Base-by-base conservation (phyloP, 2,888 invertebrate species). In the Pollenia griseotomentosa region DNA sequence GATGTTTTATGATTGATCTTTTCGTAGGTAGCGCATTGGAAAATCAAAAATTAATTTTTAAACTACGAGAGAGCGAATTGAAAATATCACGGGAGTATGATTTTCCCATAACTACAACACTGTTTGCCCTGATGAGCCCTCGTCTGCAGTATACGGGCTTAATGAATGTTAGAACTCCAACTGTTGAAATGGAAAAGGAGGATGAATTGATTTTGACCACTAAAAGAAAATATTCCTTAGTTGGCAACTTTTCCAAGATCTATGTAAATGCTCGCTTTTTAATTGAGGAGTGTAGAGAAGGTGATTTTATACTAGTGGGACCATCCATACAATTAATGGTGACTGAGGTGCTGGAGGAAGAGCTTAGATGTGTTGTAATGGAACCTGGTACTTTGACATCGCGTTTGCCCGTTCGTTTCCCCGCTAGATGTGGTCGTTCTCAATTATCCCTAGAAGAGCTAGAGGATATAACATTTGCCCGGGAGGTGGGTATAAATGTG, bases 401-500 rank as follows among this genome's bases (percentile, higher is more conserved):
- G 4, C 89, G 89, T 10, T 88, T 92, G 89, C 90, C 90, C 0
- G 92, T 92, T 4, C 88, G 90, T 3, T 92, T 93, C 12, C 92
- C 92, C 0, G 53, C 84, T 0, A 86, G 89, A 19, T 92, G 91
- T 65, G 14, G 83, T 5, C 90, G 89, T 3, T 88, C 73, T 78
- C 88, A 88, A 5, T 42, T 92, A 4, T 93, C 93, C 1, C 87
- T 90, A 23, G 93, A 93, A 87, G 93, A 93, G 73, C 83, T 93
- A 1, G 92, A 93, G 83, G 92, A 93, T 57, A 78, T 93, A 4
- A 91, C 92, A 0, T 93, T 93, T 80, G 90, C 90, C 19, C 89
- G 90, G 6, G 92, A 91, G 44, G 90, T 90, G 33, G 91, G 92
- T n/a, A 89, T 92, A 7, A 91, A 90, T 74, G 90, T 92, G 12